Conservation (phyloP, 2,797 vertebrate species). For the Myotis findleyi region DNA sequence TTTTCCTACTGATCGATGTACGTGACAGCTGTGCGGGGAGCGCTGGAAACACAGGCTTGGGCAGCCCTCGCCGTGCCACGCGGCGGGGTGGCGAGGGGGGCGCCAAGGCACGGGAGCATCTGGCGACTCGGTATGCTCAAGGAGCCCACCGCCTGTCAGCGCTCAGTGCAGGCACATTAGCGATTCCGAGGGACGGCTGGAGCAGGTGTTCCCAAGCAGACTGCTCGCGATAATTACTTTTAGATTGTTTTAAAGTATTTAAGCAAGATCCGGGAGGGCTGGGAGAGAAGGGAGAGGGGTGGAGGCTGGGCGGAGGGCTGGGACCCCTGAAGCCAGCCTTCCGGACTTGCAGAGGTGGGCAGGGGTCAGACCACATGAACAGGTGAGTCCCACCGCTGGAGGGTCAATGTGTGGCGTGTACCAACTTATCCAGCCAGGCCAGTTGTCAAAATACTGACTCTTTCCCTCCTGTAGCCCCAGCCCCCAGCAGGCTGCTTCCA, state of each 20-base stretch:
- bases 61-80: constrained; percentile 81
- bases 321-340: not conserved
- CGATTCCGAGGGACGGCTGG: constrained; percentile 86
- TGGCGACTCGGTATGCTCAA: constrained; percentile 78
- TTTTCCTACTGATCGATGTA: constrained; percentile 87
- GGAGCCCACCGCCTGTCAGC: constrained; percentile 81
- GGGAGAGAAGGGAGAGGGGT: not conserved
- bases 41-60: constrained; percentile 84
- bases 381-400: not conserved
- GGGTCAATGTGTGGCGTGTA: rapidly evolving
- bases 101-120: constrained; percentile 79
- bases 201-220: constrained; percentile 88
- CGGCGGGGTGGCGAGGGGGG: constrained; percentile 79
- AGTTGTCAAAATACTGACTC: not conserved
- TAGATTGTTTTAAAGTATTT: constrained; percentile 77
- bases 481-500: not conserved
- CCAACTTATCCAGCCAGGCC: not conserved
- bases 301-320: not conserved
- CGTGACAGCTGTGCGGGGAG: constrained; percentile 88
- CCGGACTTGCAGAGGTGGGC: not conserved
- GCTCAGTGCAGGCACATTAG: constrained; percentile 76
- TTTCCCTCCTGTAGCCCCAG: not conserved
- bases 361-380: rapidly evolving
- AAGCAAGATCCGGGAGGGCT: constrained; percentile 55
- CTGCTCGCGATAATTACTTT: constrained; percentile 80